These are phyloP conservation scores for Leontocebus nigricollis DNA, from an alignment of 2,797 vertebrate species.

Conservation along the genomic window DNA sequence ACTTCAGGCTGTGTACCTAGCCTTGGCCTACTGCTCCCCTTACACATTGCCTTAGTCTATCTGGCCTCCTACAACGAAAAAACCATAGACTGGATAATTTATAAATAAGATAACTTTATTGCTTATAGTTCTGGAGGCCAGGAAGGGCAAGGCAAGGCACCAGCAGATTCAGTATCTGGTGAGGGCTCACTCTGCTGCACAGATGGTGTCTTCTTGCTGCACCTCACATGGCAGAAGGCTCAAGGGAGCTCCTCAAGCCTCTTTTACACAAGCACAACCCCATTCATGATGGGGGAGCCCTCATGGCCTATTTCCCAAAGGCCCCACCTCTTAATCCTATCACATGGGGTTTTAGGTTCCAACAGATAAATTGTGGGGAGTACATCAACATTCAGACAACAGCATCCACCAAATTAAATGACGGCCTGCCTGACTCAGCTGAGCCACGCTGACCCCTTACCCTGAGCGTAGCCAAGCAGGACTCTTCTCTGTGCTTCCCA, in stretches of 20 bases:
- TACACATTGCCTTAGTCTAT: not conserved
- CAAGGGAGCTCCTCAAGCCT: not conserved
- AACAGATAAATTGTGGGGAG: not conserved
- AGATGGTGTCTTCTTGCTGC: not conserved
- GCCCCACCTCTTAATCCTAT: not conserved
- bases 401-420: not conserved
- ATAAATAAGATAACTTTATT: not conserved
- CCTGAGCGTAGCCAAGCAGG: not conserved
- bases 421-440: not conserved
- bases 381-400: not conserved
- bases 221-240: not conserved
- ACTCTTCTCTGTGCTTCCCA: not conserved
- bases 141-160: not conserved
- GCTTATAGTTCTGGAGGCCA: not conserved
- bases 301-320: not conserved
- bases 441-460: accelerated
- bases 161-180: not conserved
- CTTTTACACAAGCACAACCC: not conserved
- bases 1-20: not conserved
- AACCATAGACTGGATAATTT: not conserved
- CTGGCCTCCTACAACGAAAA: not conserved
- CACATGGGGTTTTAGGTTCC: not conserved
- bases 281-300: not conserved
- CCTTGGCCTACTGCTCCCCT: not conserved
- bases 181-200: not conserved